Conservation (phyloP, 92 coral and sea anemone genomes). For the Paramuricea clavata region DNA sequence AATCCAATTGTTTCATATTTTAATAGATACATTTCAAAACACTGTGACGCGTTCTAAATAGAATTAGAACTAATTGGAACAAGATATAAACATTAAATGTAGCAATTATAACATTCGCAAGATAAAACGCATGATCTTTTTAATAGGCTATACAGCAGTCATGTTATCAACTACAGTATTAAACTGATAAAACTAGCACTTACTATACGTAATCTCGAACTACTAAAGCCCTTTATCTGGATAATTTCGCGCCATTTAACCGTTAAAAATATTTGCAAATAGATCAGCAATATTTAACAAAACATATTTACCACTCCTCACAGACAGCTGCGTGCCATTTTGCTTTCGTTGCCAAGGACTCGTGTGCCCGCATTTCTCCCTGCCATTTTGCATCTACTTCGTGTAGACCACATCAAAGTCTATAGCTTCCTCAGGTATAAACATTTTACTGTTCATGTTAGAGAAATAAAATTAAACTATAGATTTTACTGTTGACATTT, state of each 20-base stretch:
- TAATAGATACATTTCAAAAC: neutral
- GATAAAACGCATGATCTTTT: no score
- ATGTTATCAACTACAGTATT: neutral
- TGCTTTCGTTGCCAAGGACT: conserved; percentile 2
- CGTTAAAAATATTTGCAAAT: no score
- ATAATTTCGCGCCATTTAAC: no score
- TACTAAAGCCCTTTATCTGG: neutral
- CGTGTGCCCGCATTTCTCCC: neutral
- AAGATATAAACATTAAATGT: neutral
- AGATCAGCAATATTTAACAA: neutral
- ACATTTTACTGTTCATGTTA: no score
- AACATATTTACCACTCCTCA: no score
- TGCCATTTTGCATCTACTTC: neutral
- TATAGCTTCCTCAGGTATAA: no score
- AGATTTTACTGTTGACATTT: no score
- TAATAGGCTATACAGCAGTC: no score
- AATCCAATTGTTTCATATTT: neutral
- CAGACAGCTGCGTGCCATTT: neutral
- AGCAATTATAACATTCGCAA: neutral
- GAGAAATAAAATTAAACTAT: no score
- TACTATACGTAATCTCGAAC: neutral
- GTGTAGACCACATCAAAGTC: no score
- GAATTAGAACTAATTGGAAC: neutral
- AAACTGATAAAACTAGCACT: no score
- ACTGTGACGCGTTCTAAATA: neutral